Base-by-base conservation (phyloP, 2,797 vertebrate genomes). In the Philypnodon macrostomus region DNA sequence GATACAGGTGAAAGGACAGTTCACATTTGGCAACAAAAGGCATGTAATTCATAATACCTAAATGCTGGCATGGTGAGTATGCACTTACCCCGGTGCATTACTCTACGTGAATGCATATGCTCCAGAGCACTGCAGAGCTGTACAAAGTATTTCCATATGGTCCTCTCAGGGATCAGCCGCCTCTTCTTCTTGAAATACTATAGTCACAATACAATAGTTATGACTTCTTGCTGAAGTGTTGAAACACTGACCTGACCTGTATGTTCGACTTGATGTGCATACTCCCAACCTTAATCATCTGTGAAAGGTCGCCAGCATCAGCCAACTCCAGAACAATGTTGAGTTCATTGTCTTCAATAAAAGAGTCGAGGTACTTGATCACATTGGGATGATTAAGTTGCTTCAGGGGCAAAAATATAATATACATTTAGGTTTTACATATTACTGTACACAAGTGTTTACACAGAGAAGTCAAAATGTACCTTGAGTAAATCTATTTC, bases 171-270 rank as follows among this genome's bases (percentile, higher is more conserved):
- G 70, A 97, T 97, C 76, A 97, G 84, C 35, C 94, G 86, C 84
- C 92, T 91, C 77, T 96, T 94, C 67, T 97, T 98, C 88, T 97
- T 98, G 84, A 97, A 98, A 83, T 98, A 93, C 95, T 98, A 56
- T 18, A 29, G 6, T 18, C 9, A 11, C 4, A 9, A 27, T n/a
- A n/a, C n/a, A n/a, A n/a, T n/a, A n/a, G n/a, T n/a, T n/a, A n/a
- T n/a, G n/a, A n/a, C n/a, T n/a, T n/a, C n/a, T n/a, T n/a, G n/a
- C n/a, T n/a, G n/a, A n/a, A n/a, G n/a, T n/a, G n/a, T n/a, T n/a
- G n/a, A n/a, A n/a, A n/a, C n/a, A n/a, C n/a, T n/a, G n/a, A n/a
- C n/a, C n/a, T n/a, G n/a, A n/a, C n/a, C n/a, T n/a, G 12, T 5
- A 17, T 9, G 26, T n/a, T 5, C 19, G 31, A 10, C 24, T 10